phyloP scores from a whole-genome alignment of 2,113 vertebrate genomes.

The Camelus bactrianus region DNA sequence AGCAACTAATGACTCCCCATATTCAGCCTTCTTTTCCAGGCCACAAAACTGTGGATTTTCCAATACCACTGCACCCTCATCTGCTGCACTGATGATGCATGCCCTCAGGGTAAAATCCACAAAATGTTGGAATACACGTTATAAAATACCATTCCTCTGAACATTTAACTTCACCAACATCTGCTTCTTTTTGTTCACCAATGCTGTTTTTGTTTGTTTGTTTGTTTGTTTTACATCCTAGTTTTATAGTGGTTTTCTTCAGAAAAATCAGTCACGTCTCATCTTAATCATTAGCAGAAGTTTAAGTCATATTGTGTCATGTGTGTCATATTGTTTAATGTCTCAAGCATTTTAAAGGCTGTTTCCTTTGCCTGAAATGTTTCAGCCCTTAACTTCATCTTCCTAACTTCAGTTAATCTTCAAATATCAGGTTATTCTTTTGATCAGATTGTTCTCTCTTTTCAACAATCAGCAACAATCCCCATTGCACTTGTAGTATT shows the following conservation, averaged over 20 bases:
- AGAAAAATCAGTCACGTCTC: background rate
- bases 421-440: background rate
- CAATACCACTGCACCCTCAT: accelerated
- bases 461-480: background rate
- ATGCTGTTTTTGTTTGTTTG: background rate
- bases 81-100: background rate
- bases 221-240: background rate
- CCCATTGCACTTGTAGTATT: background rate
- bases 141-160: background rate
- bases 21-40: background rate
- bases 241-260: background rate
- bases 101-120: background rate
- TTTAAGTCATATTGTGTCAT: no score
- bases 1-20: background rate
- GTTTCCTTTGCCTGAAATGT: background rate
- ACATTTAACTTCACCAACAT: background rate
- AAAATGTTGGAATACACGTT: background rate
- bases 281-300: background rate
- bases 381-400: background rate
- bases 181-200: background rate
- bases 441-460: background rate
- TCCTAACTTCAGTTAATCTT: background rate
- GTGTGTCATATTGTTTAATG: background rate
- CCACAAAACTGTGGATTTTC: background rate
- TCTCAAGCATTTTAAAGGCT: background rate